phyloP scores from a whole-genome alignment of 1,140 invertebrate species.

The Chelonus insularis region DNA sequence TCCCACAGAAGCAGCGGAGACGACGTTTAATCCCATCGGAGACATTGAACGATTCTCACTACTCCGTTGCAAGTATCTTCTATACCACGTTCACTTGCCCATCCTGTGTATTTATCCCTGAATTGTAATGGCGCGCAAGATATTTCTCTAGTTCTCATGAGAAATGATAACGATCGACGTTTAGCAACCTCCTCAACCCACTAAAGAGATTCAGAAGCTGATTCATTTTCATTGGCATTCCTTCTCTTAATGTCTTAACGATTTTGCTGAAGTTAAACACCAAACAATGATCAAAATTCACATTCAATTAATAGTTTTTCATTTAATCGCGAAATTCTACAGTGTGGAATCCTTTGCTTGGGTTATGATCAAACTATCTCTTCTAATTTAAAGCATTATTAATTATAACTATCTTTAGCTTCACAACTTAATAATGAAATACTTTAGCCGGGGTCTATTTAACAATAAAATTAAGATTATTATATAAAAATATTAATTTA shows the following conservation, averaged over 20 bases:
- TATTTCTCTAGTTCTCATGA: constrained; percentile 10
- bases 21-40: constrained; percentile 26
- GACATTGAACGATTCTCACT: constrained; percentile 22
- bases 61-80: constrained; percentile 1
- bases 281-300: background rate
- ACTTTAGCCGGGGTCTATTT: too few relatives aligned
- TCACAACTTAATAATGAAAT: too few relatives aligned
- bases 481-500: too few relatives aligned
- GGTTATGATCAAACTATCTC: too few relatives aligned
- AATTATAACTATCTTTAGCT: too few relatives aligned
- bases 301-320: too few relatives aligned
- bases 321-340: too few relatives aligned
- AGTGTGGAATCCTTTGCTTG: too few relatives aligned
- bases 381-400: too few relatives aligned
- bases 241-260: constrained; percentile 4
- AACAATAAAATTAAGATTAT: too few relatives aligned
- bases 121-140: constrained; percentile 16
- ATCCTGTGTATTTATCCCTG: background rate
- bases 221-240: constrained; percentile 1
- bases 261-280: background rate
- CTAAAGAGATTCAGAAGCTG: background rate
- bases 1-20: constrained; percentile 9
- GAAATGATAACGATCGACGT: constrained; percentile 28
- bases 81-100: background rate
- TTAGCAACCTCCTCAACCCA: constrained; percentile 16